A percentile compares a stretch with the other conserved stretches of the same genome.
Evolutionary conservation across 2,888 invertebrate genomes (phyloP).

Genomic region (Tipula vernalis): DNA sequence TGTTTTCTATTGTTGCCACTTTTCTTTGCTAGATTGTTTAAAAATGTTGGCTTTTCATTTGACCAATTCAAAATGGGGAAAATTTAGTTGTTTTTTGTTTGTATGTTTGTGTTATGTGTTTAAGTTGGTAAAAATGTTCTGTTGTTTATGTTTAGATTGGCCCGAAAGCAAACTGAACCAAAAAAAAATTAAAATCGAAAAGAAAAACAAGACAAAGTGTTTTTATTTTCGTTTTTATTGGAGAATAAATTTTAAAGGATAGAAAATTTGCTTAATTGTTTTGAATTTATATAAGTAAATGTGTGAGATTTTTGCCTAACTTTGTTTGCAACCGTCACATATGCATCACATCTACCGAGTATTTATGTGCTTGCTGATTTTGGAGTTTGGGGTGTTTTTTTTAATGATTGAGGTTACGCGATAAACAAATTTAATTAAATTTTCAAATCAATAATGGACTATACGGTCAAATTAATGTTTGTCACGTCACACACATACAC

Average conservation of each 20-base stretch:
- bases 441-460: too few species aligned
- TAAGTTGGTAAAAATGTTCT: not conserved
- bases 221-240: not conserved
- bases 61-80: not conserved
- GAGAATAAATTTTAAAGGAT: not conserved
- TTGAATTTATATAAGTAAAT: not conserved
- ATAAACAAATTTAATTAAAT: too few species aligned
- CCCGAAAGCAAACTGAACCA: not conserved
- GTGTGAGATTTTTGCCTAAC: too few species aligned
- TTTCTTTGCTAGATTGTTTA: not conserved
- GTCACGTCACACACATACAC: not conserved
- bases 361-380: too few species aligned
- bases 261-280: not conserved
- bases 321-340: too few species aligned
- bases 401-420: too few species aligned
- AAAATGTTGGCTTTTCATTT: not conserved
- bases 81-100: not conserved
- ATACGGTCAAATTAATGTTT: not conserved
- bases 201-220: not conserved
- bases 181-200: not conserved
- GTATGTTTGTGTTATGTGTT: not conserved
- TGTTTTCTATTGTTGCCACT: not conserved
- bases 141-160: not conserved
- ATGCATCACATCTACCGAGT: too few species aligned
- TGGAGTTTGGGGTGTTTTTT: too few species aligned